A percentile compares a stretch with the other conserved stretches of the same genome.
Conservation (phyloP, 2,888 invertebrate species). For the Dasysyrphus albostriatus region DNA sequence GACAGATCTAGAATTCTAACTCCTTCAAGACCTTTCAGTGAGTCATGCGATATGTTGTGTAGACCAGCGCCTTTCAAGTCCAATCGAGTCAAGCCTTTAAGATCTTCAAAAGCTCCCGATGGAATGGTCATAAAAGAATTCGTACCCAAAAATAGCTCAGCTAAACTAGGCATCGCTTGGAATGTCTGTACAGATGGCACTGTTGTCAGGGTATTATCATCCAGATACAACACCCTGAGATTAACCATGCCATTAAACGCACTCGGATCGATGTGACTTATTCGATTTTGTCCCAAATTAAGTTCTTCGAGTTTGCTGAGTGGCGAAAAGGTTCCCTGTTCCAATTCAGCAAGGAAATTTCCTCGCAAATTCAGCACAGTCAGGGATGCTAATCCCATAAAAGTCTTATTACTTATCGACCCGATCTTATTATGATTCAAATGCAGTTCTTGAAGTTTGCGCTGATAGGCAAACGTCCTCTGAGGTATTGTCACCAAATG, state of each 20-base stretch:
- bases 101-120: slow-evolving; percentile 91
- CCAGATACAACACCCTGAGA: slow-evolving; percentile 91
- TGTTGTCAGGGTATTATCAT: slow-evolving; percentile 91
- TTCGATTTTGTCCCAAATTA: slow-evolving; percentile 93
- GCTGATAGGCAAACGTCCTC: slow-evolving; percentile 91
- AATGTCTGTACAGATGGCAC: slow-evolving; percentile 90
- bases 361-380: slow-evolving; percentile 92
- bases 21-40: slow-evolving; percentile 91
- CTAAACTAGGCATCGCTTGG: slow-evolving; percentile 89
- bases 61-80: slow-evolving; percentile 93
- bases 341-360: slow-evolving; percentile 92
- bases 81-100: slow-evolving; percentile 89
- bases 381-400: slow-evolving; percentile 90
- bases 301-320: slow-evolving; percentile 92
- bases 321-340: slow-evolving; percentile 89
- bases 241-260: slow-evolving; percentile 91
- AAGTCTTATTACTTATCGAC: slow-evolving; percentile 91
- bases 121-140: slow-evolving; percentile 91
- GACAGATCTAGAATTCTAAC: slow-evolving; percentile 90
- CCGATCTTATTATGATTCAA: slow-evolving; percentile 94
- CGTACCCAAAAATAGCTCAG: slow-evolving; percentile 93
- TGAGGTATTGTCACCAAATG: slow-evolving; percentile 92
- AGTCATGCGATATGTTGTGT: slow-evolving; percentile 90
- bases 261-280: slow-evolving; percentile 90
- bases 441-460: slow-evolving; percentile 92